Evolutionary conservation across 2,113 vertebrate species (phyloP).

Genomic region (Aramus guarauna): DNA sequence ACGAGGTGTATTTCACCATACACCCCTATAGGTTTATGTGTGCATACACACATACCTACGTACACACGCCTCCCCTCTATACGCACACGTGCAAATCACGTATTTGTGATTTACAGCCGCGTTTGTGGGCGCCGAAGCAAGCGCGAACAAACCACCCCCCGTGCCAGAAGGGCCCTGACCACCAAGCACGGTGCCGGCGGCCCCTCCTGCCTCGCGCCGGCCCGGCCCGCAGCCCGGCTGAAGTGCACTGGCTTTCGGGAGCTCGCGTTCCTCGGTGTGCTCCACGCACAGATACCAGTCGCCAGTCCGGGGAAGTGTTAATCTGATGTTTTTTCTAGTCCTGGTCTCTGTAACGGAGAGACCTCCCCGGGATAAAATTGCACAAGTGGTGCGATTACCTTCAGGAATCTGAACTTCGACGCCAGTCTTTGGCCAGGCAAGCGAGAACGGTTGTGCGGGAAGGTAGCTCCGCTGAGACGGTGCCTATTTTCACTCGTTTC

Average conservation of each 20-base stretch:
- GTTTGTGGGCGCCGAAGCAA: rapidly evolving
- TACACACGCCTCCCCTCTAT: rapidly evolving
- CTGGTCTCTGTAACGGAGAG: not conserved
- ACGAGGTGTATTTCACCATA: not conserved
- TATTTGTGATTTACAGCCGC: not conserved
- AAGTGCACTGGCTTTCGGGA: rapidly evolving
- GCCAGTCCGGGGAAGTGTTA: not conserved
- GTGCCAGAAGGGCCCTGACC: no score
- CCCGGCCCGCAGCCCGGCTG: rapidly evolving
- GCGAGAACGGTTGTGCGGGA: not conserved
- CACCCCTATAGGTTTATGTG: rapidly evolving
- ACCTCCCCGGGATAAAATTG: rapidly evolving
- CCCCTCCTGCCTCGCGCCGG: not conserved
- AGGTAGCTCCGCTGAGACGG: not conserved
- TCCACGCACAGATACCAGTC: no score
- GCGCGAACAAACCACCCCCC: not conserved
- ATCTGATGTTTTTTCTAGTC: not conserved
- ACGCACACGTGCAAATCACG: rapidly evolving
- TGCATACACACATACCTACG: rapidly evolving
- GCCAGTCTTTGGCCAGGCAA: not conserved
- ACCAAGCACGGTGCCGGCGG: rapidly evolving
- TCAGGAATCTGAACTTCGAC: not conserved
- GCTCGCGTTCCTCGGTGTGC: rapidly evolving
- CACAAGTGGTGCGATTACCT: not conserved
- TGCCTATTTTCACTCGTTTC: not conserved